These are phyloP conservation scores for Cerastoderma edule DNA, from an alignment of 2,888 invertebrate genomes.

Conservation along the genomic window DNA sequence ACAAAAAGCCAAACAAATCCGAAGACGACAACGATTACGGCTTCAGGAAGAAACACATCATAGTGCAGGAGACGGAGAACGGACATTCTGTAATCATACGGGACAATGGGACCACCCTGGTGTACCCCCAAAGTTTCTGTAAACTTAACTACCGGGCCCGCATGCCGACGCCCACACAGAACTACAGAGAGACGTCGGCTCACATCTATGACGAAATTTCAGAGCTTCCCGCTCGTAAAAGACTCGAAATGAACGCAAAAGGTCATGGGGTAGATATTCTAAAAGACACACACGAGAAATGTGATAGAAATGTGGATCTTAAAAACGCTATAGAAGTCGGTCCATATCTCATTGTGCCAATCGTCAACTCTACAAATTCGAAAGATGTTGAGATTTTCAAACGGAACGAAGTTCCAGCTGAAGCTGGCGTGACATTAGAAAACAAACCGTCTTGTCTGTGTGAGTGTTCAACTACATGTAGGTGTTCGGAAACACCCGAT, in stretches of 20 bases:
- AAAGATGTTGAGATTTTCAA: conserved; percentile 61
- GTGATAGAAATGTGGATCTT: conserved; percentile 44
- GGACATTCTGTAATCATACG: conserved; percentile 56
- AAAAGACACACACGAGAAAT: conserved; percentile 37
- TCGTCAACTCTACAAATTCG: conserved; percentile 44
- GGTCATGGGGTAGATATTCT: conserved; percentile 53
- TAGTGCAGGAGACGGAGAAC: conserved; percentile 54
- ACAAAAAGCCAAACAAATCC: conserved; percentile 34
- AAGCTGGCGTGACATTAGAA: not conserved
- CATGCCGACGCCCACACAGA: conserved; percentile 56
- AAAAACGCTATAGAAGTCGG: conserved; percentile 62
- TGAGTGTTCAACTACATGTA: conserved; percentile 1
- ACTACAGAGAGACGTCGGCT: conserved; percentile 47
- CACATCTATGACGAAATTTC: conserved; percentile 62
- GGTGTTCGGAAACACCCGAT: conserved; percentile 1
- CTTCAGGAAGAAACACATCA: conserved; percentile 56
- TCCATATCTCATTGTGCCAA: conserved; percentile 60
- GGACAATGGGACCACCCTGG: conserved; percentile 50
- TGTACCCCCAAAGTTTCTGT: conserved; percentile 50
- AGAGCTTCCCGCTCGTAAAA: conserved; percentile 39
- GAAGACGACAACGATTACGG: conserved; percentile 61
- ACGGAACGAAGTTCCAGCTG: conserved; percentile 9
- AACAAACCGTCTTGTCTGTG: not conserved
- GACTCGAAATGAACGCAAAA: conserved; percentile 30
- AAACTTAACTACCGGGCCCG: conserved; percentile 45